Evolutionary conservation across 2,888 invertebrate species (phyloP).

Genomic region (Spicauda simplicius): DNA sequence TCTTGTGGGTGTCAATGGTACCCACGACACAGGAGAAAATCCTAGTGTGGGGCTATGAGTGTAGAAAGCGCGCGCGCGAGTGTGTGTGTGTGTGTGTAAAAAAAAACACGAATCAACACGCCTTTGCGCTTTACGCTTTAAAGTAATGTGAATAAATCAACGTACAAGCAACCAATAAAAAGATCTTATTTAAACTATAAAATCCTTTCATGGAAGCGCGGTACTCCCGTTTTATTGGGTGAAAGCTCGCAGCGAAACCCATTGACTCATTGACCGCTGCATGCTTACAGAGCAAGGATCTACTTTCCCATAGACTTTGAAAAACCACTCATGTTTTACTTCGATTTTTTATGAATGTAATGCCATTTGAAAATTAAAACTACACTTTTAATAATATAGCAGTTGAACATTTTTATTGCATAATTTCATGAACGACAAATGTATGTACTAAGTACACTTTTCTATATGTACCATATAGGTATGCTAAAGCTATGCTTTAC

Average conservation of each 20-base stretch:
- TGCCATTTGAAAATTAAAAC: neutral
- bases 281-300: slow-evolving; percentile 16
- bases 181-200: slow-evolving; percentile 33
- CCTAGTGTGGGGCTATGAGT: too few relatives aligned
- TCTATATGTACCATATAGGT: too few relatives aligned
- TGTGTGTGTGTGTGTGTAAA: too few relatives aligned
- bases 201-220: slow-evolving; percentile 23
- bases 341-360: slow-evolving; percentile 8
- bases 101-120: slow-evolving; percentile 20
- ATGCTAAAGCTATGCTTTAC: too few relatives aligned
- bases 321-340: slow-evolving; percentile 28
- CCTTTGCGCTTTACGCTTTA: slow-evolving; percentile 42
- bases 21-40: too few relatives aligned
- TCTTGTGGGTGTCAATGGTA: too few relatives aligned
- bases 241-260: slow-evolving; percentile 20
- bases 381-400: neutral
- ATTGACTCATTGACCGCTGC: slow-evolving; percentile 33
- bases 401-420: neutral
- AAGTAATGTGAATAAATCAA: slow-evolving; percentile 21
- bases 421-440: neutral
- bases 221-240: slow-evolving; percentile 29
- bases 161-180: slow-evolving; percentile 30
- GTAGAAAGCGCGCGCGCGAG: too few relatives aligned
- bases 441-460: too few relatives aligned
- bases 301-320: slow-evolving; percentile 19